Conservation (phyloP, 2,113 vertebrate genomes). For the Muscicapa adusta region DNA sequence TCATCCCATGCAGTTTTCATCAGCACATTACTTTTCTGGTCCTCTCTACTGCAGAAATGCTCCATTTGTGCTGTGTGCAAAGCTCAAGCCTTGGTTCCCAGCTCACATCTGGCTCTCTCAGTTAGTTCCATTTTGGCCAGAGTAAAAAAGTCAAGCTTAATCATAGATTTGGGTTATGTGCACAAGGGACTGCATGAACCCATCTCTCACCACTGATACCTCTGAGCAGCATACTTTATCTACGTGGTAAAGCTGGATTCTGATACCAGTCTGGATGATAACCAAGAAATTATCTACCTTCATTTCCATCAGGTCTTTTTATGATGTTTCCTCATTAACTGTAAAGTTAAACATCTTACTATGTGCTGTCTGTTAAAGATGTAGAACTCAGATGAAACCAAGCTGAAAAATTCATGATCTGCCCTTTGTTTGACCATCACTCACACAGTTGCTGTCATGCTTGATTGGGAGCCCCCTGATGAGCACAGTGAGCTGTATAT, state of each 20-base stretch:
- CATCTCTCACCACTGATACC: neutral
- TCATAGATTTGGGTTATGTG: neutral
- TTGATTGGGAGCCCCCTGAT: neutral
- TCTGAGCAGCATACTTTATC: neutral
- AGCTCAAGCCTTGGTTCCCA: neutral
- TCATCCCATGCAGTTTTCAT: neutral
- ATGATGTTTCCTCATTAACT: neutral
- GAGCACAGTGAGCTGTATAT: neutral
- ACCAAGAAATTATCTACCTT: neutral
- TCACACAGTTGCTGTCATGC: neutral
- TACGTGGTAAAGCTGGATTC: neutral
- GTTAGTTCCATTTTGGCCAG: neutral
- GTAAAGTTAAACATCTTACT: neutral
- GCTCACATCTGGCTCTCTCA: neutral
- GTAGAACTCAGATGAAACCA: neutral
- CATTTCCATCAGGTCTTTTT: neutral
- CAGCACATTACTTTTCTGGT: neutral
- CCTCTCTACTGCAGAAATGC: neutral
- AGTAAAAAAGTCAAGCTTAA: neutral
- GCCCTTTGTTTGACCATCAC: neutral
- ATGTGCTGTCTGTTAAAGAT: neutral
- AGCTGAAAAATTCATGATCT: slow-evolving; percentile 10
- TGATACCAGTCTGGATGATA: neutral
- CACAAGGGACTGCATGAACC: neutral
- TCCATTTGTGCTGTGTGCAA: neutral